Evolutionary conservation across 2,797 vertebrate species (phyloP), one percentile per base, ranked within the genome.

Genomic region (Tapirus indicus): DNA sequence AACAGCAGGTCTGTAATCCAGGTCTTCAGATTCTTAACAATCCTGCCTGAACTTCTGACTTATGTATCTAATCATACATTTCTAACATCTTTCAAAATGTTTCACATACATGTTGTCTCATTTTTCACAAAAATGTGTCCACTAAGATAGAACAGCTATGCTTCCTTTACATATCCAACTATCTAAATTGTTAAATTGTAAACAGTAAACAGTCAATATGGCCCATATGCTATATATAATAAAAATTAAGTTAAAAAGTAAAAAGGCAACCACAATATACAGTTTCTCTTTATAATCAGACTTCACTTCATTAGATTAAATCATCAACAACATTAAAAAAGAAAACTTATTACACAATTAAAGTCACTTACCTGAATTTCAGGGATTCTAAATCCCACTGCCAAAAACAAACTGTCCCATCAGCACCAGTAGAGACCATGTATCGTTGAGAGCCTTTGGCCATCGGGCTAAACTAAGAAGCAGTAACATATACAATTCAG

Each of bases 381-480:
- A 99, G 99, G 94, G 99, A 99, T 97, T 99, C 99, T 92, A 99
- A 98, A 68, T 99, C 99, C 99, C 99, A 99, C 97, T 99, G 99
- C 99, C 99, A 99, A 98, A 99, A 99, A 98, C 99, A 99, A 95
- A 99, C 99, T 0, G 99, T 99, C 92, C 99, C 99, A 98, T 99
- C 99, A 72, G 99, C 99, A 98, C 99, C 99, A 97, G 99, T 99
- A 86, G 99, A 99, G 96, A 99, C 99, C 99, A 99, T 99, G 97
- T 99, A 99, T 62, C 99, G 98, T 96, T 99, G 99, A 93, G 99
- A 99, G 98, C 99, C 99, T 98, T 99, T 99, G 98, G 99, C 99
- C 99, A 99, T 99, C 3, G 99, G 99, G 98, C 99, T 99, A 98
- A 99, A 99, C 99, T 99, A 56, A 98, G 99, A 97, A 78, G 27